Conservation (phyloP, 2,888 invertebrate genomes). For the Resseliella maxima region DNA sequence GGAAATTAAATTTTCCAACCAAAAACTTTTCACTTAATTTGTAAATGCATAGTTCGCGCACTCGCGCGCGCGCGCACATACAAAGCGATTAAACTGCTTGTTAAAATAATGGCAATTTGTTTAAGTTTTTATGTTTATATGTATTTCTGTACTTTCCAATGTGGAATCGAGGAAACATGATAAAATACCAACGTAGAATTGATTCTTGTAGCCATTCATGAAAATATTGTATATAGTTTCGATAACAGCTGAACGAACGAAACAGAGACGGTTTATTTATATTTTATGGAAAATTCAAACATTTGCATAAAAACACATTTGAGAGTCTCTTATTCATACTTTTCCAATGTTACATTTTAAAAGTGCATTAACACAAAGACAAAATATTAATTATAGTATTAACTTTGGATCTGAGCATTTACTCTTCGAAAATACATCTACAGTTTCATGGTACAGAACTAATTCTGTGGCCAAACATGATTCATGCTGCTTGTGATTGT, state of each 20-base stretch:
- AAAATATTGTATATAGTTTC: not conserved
- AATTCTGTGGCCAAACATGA: not conserved
- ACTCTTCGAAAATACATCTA: not conserved
- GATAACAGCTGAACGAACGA: not conserved
- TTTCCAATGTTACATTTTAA: not conserved
- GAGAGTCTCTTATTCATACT: not conserved
- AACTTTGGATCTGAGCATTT: not conserved
- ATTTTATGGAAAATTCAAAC: constrained; percentile 30
- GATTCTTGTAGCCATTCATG: not conserved
- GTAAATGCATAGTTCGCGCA: not conserved
- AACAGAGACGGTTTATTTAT: not conserved
- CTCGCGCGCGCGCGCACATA: not conserved
- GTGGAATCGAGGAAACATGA: not conserved
- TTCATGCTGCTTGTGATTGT: not conserved
- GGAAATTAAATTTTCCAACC: constrained; percentile 46
- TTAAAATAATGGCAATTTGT: constrained; percentile 35
- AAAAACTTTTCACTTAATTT: constrained; percentile 47
- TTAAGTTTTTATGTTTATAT: constrained; percentile 10
- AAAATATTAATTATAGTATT: constrained; percentile 18
- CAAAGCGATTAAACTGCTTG: constrained; percentile 38
- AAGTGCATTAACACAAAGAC: constrained; percentile 23
- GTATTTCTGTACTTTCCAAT: not conserved
- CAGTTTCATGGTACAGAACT: too few relatives aligned
- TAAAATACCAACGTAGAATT: not conserved
- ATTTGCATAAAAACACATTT: not conserved